Percentiles rank a stretch among this genome's conserved stretches.
These are phyloP conservation scores for Carollia perspicillata DNA, from an alignment of 2,113 vertebrate species.

Conservation along the genomic window DNA sequence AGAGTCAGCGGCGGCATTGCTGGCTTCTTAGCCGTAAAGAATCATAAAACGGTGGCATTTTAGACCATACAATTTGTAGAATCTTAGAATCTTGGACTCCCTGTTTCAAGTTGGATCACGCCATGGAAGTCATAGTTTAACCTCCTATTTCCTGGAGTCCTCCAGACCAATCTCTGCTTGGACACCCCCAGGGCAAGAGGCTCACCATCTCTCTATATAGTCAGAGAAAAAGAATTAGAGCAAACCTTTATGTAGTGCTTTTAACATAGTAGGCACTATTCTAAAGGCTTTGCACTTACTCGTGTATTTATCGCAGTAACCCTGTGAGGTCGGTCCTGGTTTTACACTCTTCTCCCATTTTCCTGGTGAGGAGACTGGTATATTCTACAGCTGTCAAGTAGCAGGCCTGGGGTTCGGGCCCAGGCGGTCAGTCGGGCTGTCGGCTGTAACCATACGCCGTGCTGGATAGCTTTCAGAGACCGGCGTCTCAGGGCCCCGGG, in stretches of 20 bases:
- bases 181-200: background rate
- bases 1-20: background rate
- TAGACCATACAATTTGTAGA: constrained; percentile 7
- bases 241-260: background rate
- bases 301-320: background rate
- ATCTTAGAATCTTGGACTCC: background rate
- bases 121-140: background rate
- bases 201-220: background rate
- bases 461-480: background rate
- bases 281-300: background rate
- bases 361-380: background rate
- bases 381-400: background rate
- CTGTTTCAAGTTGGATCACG: background rate
- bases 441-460: background rate
- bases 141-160: background rate
- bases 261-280: background rate
- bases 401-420: background rate
- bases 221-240: background rate
- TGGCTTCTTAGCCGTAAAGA: constrained; percentile 37
- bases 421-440: background rate
- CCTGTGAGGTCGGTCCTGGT: background rate
- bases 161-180: background rate
- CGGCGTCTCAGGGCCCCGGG: background rate
- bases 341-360: background rate
- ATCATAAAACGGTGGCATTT: background rate